Evolutionary conservation across 2,113 vertebrate genomes (phyloP), one percentile per base, ranked within the genome.

Genomic region (Tiliqua scincoides): DNA sequence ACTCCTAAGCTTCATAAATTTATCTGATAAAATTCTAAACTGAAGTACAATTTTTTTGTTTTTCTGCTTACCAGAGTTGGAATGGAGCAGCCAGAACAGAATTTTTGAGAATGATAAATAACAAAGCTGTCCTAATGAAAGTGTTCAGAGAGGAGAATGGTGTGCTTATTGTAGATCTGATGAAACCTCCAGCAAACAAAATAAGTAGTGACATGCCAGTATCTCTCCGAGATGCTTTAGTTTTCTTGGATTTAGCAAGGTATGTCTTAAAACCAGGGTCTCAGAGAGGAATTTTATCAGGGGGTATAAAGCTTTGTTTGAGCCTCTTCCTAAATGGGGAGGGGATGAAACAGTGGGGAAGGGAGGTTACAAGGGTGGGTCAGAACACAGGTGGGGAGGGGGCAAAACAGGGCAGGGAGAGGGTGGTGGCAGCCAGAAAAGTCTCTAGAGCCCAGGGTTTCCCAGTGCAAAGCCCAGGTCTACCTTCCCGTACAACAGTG

Each of bases 161-260:
- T 57, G 88, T 95, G 15, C 95, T 99, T 83, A 93, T 98, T 94
- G 98, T 99, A 91, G 98, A 99, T 94, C 96, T 99, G 62, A 97
- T 93, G 87, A 99, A 98, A 91, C 94, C 95, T 78, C 93, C 97
- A 6, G 90, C 95, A 91, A 96, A 96, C 90, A 96, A 96, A 94
- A 93, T 94, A 32, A 94, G 85, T 73, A 96, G 67, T 89, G 93
- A 96, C 32, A 91, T 97, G 81, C 96, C 98, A 27, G 71, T 97
- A 61, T 99, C 98, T 79, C 88, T 99, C 86, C 96, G 96, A 88
- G 98, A 99, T 90, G 96, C 97, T 12, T 95, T 99, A 23, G 96
- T 99, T 86, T 98, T 98, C 91, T 94, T 97, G 85, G 97, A 98
- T 67, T 93, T 99, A 79, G 98, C 99, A 94, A 98, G 97, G 99